Conservation (phyloP, 2,113 vertebrate species). For the Indicator maculatus region DNA sequence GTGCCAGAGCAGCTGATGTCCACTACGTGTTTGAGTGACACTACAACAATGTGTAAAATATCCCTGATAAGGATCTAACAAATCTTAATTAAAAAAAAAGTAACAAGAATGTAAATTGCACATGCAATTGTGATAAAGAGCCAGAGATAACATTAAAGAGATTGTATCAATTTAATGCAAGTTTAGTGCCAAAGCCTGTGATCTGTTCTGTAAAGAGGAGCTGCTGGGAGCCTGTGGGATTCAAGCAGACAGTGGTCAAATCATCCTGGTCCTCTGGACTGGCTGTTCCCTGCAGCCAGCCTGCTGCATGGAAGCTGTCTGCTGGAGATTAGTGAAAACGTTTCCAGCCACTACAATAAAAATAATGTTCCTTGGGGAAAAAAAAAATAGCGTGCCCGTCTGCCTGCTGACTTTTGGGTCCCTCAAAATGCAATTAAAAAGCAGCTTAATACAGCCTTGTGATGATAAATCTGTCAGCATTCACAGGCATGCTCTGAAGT, state of each 20-base stretch:
- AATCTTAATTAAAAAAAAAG: constrained; percentile 51
- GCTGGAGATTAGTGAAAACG: constrained; percentile 42
- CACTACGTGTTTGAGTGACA: constrained; percentile 58
- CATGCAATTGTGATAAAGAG: constrained; percentile 63
- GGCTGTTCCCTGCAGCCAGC: neutral
- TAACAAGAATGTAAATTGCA: constrained; percentile 66
- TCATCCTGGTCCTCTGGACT: neutral
- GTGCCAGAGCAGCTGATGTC: constrained; percentile 33
- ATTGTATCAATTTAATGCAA: constrained; percentile 67
- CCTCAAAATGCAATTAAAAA: constrained; percentile 60
- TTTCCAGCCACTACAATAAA: neutral
- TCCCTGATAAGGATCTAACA: constrained; percentile 42
- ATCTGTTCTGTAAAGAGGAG: constrained; percentile 46
- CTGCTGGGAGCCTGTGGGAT: neutral
- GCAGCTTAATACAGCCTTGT: constrained; percentile 16
- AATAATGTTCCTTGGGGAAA: neutral
- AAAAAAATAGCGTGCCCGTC: constrained; percentile 29
- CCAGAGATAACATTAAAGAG: constrained; percentile 67
- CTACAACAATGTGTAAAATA: constrained; percentile 62
- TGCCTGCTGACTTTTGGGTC: constrained; percentile 31
- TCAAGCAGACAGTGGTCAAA: constrained; percentile 1
- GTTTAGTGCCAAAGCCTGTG: constrained; percentile 53
- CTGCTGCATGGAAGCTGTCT: neutral
- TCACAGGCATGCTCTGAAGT: neutral
- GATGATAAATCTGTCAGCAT: neutral